phyloP scores from a whole-genome alignment of 2,113 vertebrate species.

The Plestiodon gilberti region DNA sequence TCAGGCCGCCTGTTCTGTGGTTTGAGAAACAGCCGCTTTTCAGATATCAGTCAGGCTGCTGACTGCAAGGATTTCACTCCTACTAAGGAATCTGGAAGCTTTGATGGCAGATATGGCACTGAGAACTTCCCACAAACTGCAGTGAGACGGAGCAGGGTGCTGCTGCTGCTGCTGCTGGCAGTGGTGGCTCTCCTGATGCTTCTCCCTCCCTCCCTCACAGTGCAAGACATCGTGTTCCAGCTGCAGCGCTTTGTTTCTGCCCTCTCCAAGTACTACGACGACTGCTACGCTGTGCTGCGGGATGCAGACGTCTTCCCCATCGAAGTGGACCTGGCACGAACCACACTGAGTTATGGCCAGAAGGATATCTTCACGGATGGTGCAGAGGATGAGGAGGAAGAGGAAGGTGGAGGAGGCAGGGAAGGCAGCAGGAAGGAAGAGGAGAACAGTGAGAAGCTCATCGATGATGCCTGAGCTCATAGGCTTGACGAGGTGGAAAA shows the following conservation, averaged over 20 bases:
- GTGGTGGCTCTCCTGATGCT: fast-evolving
- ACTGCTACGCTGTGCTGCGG: slow-evolving; percentile 92
- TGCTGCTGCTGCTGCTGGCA: not conserved
- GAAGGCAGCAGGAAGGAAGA: slow-evolving; percentile 65
- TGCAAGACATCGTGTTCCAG: slow-evolving; percentile 99
- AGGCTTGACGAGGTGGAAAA: not conserved
- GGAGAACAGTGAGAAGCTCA: slow-evolving; percentile 87
- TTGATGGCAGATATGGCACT: not conserved
- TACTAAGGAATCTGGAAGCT: not conserved
- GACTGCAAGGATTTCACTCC: not conserved
- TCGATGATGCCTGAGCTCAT: slow-evolving; percentile 80
- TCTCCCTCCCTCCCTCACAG: slow-evolving; percentile 69
- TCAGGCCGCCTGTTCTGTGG: not conserved
- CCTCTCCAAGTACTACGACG: slow-evolving; percentile 95
- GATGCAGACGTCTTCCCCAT: slow-evolving; percentile 97
- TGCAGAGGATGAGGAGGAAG: slow-evolving; percentile 85
- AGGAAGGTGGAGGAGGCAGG: slow-evolving; percentile 64
- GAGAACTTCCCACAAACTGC: slow-evolving; percentile 10
- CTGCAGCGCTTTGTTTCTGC: slow-evolving; percentile 97
- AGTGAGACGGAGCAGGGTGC: not conserved
- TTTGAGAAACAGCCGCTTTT: not conserved
- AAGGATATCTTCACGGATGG: slow-evolving; percentile 80
- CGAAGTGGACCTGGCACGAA: slow-evolving; percentile 96
- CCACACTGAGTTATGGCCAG: slow-evolving; percentile 90
- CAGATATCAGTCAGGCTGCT: not conserved